Evolutionary conservation across 23 tunicate genomes (phyloP).

Genomic region (Pegea sp.): DNA sequence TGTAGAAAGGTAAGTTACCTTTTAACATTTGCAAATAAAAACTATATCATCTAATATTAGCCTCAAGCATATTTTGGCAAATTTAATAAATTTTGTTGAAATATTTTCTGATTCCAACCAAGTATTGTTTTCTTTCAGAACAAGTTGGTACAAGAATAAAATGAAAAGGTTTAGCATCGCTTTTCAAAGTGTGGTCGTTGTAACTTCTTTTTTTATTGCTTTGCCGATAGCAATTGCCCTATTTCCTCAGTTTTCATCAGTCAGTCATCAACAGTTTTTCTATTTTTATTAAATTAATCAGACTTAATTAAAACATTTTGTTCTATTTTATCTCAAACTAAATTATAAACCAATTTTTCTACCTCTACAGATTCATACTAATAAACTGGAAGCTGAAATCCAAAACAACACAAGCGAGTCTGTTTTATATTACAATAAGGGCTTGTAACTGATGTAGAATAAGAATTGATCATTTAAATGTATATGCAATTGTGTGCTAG

Average conservation of each 20-base stretch:
- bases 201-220: slow-evolving; percentile 42
- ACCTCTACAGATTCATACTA: slow-evolving; percentile 5
- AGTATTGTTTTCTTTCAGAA: slow-evolving; percentile 7
- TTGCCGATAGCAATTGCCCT: slow-evolving; percentile 86
- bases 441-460: slow-evolving; percentile 26
- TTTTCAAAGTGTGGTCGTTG: slow-evolving; percentile 24
- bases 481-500: too few relatives aligned
- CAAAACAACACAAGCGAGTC: slow-evolving; percentile 9
- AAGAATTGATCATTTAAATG: too few relatives aligned
- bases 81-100: background rate
- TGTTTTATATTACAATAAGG: slow-evolving; percentile 31
- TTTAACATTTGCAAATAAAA: background rate
- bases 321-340: background rate
- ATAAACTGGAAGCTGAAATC: slow-evolving; percentile 23
- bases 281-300: background rate
- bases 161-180: slow-evolving; percentile 25
- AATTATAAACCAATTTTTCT: background rate
- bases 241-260: slow-evolving; percentile 64
- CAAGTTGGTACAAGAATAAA: slow-evolving; percentile 16
- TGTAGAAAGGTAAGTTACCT: slow-evolving; percentile 52
- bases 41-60: background rate
- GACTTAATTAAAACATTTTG: background rate
- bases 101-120: background rate
- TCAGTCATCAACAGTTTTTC: slow-evolving; percentile 5
- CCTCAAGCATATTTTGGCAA: background rate